These are phyloP conservation scores for Endotricha flammealis DNA, from an alignment of 2,888 invertebrate species.

Conservation along the genomic window DNA sequence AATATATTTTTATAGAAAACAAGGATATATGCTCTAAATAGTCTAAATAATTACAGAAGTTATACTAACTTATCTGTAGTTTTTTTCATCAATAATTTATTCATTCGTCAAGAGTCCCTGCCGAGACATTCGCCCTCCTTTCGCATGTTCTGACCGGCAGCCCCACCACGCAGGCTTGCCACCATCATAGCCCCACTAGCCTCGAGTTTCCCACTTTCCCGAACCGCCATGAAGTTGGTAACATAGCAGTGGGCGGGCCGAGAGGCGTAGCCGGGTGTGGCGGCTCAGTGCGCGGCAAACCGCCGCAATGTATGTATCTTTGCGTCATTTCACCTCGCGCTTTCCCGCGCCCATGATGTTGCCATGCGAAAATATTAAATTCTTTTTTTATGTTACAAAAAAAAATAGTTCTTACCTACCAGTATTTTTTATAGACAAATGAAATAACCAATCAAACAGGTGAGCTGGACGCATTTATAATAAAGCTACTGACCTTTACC, in stretches of 20 bases:
- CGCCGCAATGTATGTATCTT: slow-evolving; percentile 24
- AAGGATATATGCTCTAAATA: too few relatives aligned
- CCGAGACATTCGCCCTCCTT: too few relatives aligned
- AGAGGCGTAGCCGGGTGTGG: slow-evolving; percentile 50
- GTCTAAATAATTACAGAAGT: too few relatives aligned
- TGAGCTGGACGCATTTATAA: slow-evolving; percentile 52
- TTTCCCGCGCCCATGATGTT: slow-evolving; percentile 41
- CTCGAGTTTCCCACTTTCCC: slow-evolving; percentile 68
- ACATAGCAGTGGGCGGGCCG: slow-evolving; percentile 55
- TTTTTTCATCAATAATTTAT: too few relatives aligned
- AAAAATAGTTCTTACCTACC: slow-evolving; percentile 5
- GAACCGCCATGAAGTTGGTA: slow-evolving; percentile 54
- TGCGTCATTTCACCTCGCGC: slow-evolving; percentile 39
- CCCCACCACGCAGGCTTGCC: slow-evolving; percentile 42
- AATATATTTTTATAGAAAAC: too few relatives aligned
- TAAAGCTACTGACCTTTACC: slow-evolving; percentile 67
- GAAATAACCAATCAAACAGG: slow-evolving; percentile 49
- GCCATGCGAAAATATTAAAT: slow-evolving; percentile 29
- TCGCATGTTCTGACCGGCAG: not conserved
- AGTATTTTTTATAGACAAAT: slow-evolving; percentile 3
- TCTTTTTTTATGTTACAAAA: slow-evolving; percentile 5
- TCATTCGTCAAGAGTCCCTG: too few relatives aligned
- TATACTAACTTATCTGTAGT: too few relatives aligned
- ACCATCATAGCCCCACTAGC: slow-evolving; percentile 49
- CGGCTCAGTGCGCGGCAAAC: slow-evolving; percentile 34